Evolutionary conservation across 2,797 vertebrate genomes (phyloP), one percentile per base, ranked within the genome.

Genomic region (Tokudaia tokunoshimensis): DNA sequence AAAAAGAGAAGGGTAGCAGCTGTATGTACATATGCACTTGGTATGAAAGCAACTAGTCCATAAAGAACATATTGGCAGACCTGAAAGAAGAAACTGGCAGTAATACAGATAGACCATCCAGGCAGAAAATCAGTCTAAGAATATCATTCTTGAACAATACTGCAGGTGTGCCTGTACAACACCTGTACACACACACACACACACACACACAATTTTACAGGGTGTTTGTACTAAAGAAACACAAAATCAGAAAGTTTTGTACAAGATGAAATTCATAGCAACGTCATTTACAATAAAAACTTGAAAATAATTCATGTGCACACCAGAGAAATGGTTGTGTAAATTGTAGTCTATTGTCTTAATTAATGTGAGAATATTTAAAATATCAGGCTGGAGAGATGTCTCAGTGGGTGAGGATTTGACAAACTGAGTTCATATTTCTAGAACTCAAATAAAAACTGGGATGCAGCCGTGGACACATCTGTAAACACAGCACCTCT

Each of bases 171-270:
- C 1, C 2, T 63, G 24, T 83, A 17, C 24, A 81, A 63, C 0
- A 2, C 19, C 14, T 63, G 81, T 61, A 59, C n/a, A 26, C 76
- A 12, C 2, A 26, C 24, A 29, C 55, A 41, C 59, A 13, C 81
- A 83, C 41, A 41, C 22, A 44, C 72, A 75, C 41, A 75, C 37
- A 78, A 59, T 15, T 70, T 15, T 70, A 47, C 2, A 82, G 44
- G n/a, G 37, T 93, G 70, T 47, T 72, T 95, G 67, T 55, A 57
- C 57, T 29, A 86, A 94, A 44, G 57, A 92, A 95, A 95, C 61
- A 87, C 63, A 9, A 88, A 92, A 96, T 59, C 15, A 96, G 24
- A 88, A 93, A 67, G 59, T 94, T 88, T 93, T 78, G 76, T 61
- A 11, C 7, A 80, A 55, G 22, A 67, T 67, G 41, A 85, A 96